Base-by-base conservation (phyloP, 1,140 invertebrate genomes). In the Scaptomyza pallida region DNA sequence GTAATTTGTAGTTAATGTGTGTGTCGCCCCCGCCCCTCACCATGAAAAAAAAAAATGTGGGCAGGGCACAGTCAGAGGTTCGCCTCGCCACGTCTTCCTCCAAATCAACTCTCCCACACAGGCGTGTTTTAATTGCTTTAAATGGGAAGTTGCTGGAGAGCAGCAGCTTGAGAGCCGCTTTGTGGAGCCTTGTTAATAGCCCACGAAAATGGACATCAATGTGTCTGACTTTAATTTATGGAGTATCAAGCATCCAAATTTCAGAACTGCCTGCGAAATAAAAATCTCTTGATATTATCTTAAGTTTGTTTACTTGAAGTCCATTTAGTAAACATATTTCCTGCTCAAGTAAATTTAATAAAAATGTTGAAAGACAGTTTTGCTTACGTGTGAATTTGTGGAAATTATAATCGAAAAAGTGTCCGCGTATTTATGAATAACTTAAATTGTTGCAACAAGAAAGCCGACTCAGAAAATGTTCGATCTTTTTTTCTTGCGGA, bases 1-100 rank as follows among this genome's bases (percentile, higher is more conserved):
- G 81, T 85, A 85, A 85, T 85, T 85, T 85, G 81, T 86, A 86
- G 81, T 86, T 85, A 85, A 85, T 85, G 80, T 81, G 77, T 67
- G 35, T 55, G 51, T 80, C 74, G 69, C 78, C 72, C n/a, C n/a
- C n/a, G n/a, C n/a, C n/a, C n/a, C n/a, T n/a, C n/a, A n/a, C n/a
- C n/a, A n/a, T n/a, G n/a, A n/a, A n/a, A n/a, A n/a, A 37, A 67
- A 67, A 61, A 77, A 76, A 41, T 52, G 52, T 26, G 70, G 76
- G 52, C 44, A 43, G 57, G 40, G 40, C 13, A 30, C 8, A 43
- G 17, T 19, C 3, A n/a, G n/a, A 6, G 41, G 16, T 48, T 37
- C 26, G 6, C 6, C 19, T 21, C 19, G 33, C n/a, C n/a, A n/a
- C n/a, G n/a, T n/a, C n/a, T n/a, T 35, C 15, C 16, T 16, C 26